Evolutionary conservation across 2,888 invertebrate species (phyloP).

Genomic region (Xylota sylvarum): DNA sequence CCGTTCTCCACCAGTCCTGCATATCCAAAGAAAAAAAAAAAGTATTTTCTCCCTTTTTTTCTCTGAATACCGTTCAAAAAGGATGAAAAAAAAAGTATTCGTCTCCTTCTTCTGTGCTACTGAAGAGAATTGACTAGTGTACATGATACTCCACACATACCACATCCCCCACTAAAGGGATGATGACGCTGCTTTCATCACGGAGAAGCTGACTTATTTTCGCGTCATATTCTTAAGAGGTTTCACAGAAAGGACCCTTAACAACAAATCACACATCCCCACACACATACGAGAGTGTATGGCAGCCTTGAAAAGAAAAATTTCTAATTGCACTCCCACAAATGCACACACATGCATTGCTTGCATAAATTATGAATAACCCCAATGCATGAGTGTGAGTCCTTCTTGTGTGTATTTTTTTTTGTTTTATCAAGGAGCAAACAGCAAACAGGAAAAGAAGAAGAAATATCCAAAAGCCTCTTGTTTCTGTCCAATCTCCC

Average conservation of each 20-base stretch:
- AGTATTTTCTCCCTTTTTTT: slow-evolving; percentile 19
- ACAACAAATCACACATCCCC: slow-evolving; percentile 15
- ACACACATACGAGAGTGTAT: background rate
- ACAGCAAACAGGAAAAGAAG: slow-evolving; percentile 31
- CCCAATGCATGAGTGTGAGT: slow-evolving; percentile 19
- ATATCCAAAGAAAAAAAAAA: slow-evolving; percentile 1
- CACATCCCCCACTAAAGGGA: slow-evolving; percentile 41
- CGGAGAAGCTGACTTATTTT: slow-evolving; percentile 70
- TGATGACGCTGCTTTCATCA: slow-evolving; percentile 74
- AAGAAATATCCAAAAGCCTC: slow-evolving; percentile 54
- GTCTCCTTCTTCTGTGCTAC: slow-evolving; percentile 11
- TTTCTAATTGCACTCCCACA: slow-evolving; percentile 68
- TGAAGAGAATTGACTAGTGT: slow-evolving; percentile 66
- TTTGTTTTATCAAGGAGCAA: slow-evolving; percentile 19
- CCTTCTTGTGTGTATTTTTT: background rate
- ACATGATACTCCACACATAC: slow-evolving; percentile 27
- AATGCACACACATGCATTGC: slow-evolving; percentile 14
- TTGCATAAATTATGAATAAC: slow-evolving; percentile 38
- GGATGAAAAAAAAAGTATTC: slow-evolving; percentile 23
- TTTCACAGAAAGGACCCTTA: slow-evolving; percentile 64
- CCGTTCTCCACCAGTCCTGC: too few species aligned
- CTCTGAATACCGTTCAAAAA: background rate
- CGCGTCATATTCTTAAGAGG: slow-evolving; percentile 73
- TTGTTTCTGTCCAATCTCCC: slow-evolving; percentile 70
- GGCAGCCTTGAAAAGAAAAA: slow-evolving; percentile 70